Base-by-base conservation (phyloP, 2,113 vertebrate species). In the Lampris incognitus region DNA sequence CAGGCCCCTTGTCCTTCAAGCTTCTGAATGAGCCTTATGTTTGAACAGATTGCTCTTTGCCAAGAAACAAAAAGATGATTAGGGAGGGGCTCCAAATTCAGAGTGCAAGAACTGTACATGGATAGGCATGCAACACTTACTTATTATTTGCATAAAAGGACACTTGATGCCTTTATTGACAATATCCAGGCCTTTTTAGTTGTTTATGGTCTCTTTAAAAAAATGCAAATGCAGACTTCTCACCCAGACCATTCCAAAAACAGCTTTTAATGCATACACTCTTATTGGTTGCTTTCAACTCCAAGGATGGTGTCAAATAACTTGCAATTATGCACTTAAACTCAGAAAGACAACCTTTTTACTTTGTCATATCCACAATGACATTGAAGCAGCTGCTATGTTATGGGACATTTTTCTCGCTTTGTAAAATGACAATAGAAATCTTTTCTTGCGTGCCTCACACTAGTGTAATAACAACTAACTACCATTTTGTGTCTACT, bases 11-110 rank as follows among this genome's bases (percentile, higher is more conserved):
- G 68, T 84, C 81, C 78, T 79, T 71, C 65, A 66, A 62, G 88
- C 84, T 85, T 77, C 78, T 89, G 82, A 91, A 91, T 88, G 89
- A 89, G 81, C 75, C 85, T 85, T 85, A 86, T 90, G 86, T 93
- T 91, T 87, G 76, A 88, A 79, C 86, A 84, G 78, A 90, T 87
- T 84, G 79, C 72, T 84, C 72, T 85, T 75, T 91, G 88, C 87
- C 91, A 90, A 92, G 87, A 89, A 89, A 86, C 63, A 88, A 90
- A 69, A 92, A 87, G 88, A 89, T 91, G 85, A 87, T 84, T 87
- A 85, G 86, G 84, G 85, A 89, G 88, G 80, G 69, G 69, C 78
- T 87, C 72, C 75, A 87, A 88, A 89, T 88, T 75, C 72, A 79
- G 77, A 84, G 87, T 76, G 81, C 77, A 67, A 69, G 42, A 51